Conservation (phyloP, 2,888 invertebrate genomes). For the Drosophila robusta region DNA sequence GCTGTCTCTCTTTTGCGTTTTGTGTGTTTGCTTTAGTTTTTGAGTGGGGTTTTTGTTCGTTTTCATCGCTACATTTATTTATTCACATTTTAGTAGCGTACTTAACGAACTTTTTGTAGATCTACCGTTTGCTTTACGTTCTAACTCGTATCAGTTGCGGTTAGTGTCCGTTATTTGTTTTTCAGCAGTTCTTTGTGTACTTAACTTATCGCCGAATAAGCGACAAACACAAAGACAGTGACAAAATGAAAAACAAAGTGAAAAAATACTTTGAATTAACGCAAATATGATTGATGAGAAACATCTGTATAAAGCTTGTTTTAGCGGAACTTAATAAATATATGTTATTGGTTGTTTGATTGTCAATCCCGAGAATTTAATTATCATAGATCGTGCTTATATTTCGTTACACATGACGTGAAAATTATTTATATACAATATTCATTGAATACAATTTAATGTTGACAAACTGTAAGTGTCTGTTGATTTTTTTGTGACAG, state of each 20-base stretch:
- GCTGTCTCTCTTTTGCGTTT: slow-evolving; percentile 8
- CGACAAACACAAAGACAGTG: slow-evolving; percentile 11
- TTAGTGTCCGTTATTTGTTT: slow-evolving; percentile 22
- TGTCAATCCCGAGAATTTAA: slow-evolving; percentile 1
- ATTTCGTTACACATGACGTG: too few species aligned
- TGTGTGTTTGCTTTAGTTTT: slow-evolving; percentile 5
- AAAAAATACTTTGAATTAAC: slow-evolving; percentile 17
- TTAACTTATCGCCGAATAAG: slow-evolving; percentile 24
- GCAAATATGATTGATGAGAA: slow-evolving; percentile 21
- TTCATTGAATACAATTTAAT: not conserved
- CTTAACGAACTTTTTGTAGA: slow-evolving; percentile 37
- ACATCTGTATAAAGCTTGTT: slow-evolving; percentile 13
- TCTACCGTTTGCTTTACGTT: slow-evolving; percentile 32
- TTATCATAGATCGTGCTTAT: not conserved
- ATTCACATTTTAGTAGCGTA: slow-evolving; percentile 39
- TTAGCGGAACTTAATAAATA: slow-evolving; percentile 18
- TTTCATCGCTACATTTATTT: slow-evolving; percentile 34
- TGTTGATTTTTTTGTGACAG: slow-evolving; percentile 15
- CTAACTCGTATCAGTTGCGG: slow-evolving; percentile 50
- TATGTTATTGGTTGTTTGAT: slow-evolving; percentile 9
- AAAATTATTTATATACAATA: not conserved
- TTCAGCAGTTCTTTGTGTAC: slow-evolving; percentile 21
- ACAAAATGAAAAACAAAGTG: slow-evolving; percentile 8
- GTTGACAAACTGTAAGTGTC: not conserved
- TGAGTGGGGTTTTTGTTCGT: slow-evolving; percentile 14